Conservation (phyloP, 2,888 invertebrate species). For the Pegoplata infirma region DNA sequence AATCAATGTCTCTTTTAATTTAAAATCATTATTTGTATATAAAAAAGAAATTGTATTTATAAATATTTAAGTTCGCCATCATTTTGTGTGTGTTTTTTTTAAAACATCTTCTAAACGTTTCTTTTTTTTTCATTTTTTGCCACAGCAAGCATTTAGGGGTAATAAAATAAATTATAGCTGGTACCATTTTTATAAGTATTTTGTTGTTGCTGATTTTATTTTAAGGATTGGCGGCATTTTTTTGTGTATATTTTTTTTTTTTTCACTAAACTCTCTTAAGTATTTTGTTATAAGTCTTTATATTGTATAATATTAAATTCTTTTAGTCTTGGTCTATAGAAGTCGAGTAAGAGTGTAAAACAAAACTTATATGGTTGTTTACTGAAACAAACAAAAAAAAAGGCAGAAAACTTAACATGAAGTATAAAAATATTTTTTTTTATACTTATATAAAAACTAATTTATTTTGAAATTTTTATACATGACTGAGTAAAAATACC, state of each 20-base stretch:
- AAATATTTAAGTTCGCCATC: background rate
- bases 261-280: background rate
- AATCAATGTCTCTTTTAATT: background rate
- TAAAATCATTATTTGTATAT: background rate
- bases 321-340: background rate
- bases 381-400: background rate
- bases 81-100: background rate
- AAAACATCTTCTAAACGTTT: background rate
- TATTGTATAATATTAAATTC: constrained; percentile 5
- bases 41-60: background rate
- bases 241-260: background rate
- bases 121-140: background rate
- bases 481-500: background rate
- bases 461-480: constrained; percentile 7
- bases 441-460: constrained; percentile 4
- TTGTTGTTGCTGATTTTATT: background rate
- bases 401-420: background rate
- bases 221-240: background rate
- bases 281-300: background rate
- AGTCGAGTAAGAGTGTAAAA: too few relatives aligned
- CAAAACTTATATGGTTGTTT: background rate
- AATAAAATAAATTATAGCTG: constrained; percentile 27
- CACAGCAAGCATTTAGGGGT: constrained; percentile 4
- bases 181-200: background rate
- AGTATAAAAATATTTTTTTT: background rate